These are phyloP conservation scores for Galerucella pusilla DNA, from an alignment of 2,888 invertebrate genomes.

Conservation along the genomic window DNA sequence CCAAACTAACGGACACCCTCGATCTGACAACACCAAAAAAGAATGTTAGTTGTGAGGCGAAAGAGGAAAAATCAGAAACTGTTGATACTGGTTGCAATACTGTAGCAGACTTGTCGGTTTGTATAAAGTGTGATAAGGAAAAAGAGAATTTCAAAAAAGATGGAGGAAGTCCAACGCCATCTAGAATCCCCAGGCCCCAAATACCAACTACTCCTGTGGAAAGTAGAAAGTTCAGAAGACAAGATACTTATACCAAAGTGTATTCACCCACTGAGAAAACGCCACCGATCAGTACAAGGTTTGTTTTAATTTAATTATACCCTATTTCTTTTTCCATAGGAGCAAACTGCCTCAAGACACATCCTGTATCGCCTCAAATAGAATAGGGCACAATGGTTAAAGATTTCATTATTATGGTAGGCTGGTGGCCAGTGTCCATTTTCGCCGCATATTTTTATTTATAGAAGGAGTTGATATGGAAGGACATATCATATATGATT, in stretches of 20 bases:
- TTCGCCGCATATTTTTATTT: too few species aligned
- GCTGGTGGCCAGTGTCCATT: too few species aligned
- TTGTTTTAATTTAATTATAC: constrained; percentile 33
- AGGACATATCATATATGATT: too few species aligned
- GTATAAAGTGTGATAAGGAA: constrained; percentile 57
- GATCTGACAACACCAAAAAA: constrained; percentile 53
- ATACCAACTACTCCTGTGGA: constrained; percentile 60
- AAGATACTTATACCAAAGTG: constrained; percentile 65
- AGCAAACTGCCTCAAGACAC: too few species aligned
- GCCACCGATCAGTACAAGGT: constrained; percentile 44
- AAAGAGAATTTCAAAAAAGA: constrained; percentile 52
- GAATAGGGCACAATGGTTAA: too few species aligned
- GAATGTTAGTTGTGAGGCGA: constrained; percentile 54
- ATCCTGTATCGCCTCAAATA: too few species aligned
- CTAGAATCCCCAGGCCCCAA: constrained; percentile 61
- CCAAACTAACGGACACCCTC: constrained; percentile 60
- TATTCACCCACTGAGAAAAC: constrained; percentile 49
- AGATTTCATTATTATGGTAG: too few species aligned
- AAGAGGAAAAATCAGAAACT: constrained; percentile 46
- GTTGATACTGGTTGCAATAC: constrained; percentile 54
- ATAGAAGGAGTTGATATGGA: too few species aligned
- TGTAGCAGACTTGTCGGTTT: constrained; percentile 36
- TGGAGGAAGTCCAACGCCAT: constrained; percentile 55
- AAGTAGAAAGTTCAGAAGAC: constrained; percentile 61
- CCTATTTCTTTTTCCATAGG: too few species aligned